Evolutionary conservation across 2,113 vertebrate species (phyloP).

Genomic region (Atlantisia rogersi): DNA sequence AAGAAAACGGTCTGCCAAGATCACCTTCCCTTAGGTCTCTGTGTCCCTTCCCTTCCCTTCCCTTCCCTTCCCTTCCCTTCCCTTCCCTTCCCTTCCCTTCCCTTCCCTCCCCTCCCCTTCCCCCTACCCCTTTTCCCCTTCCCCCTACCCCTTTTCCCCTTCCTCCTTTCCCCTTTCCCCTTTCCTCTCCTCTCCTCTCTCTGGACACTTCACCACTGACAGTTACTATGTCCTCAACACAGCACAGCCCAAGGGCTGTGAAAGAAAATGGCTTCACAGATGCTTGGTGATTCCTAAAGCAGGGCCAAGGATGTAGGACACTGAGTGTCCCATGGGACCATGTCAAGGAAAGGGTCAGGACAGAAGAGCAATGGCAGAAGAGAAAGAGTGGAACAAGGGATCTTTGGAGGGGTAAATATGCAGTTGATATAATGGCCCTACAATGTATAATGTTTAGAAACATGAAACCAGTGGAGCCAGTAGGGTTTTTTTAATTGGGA

Average conservation of each 20-base stretch:
- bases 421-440: not conserved
- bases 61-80: no score
- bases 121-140: no score
- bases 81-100: not conserved
- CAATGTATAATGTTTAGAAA: constrained; percentile 67
- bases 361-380: not conserved
- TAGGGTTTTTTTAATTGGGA: constrained; percentile 31
- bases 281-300: not conserved
- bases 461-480: constrained; percentile 52
- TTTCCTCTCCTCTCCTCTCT: not conserved
- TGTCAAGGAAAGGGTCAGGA: not conserved
- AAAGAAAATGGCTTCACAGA: not conserved
- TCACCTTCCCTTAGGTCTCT: not conserved
- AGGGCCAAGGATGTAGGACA: fast-evolving
- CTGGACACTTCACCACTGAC: fast-evolving
- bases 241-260: fast-evolving
- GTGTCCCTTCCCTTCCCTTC: no score
- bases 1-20: not conserved
- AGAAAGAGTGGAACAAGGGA: not conserved
- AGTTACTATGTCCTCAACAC: not conserved
- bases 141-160: no score
- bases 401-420: not conserved
- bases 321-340: not conserved
- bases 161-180: fast-evolving
- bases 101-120: no score